Percentiles rank a stretch among this genome's conserved stretches.
Evolutionary conservation across 2,797 vertebrate species (phyloP).

Genomic region (Podargus strigoides): DNA sequence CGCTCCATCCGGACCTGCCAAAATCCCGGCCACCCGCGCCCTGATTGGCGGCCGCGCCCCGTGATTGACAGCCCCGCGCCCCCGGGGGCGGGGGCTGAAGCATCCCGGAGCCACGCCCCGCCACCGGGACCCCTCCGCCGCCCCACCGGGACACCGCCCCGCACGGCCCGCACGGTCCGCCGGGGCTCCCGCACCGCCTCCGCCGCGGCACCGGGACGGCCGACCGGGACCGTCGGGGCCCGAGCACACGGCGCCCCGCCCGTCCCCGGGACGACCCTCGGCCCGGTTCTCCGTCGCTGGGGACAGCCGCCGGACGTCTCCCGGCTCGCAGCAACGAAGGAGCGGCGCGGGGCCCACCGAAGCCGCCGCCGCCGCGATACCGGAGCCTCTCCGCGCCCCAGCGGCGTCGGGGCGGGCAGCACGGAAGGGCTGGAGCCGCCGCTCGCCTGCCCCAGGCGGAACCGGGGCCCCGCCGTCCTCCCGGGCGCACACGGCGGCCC

Average conservation of each 20-base stretch:
- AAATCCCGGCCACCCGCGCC: conserved; percentile 75
- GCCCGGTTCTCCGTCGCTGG: not conserved
- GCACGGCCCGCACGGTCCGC: not conserved
- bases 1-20: conserved; percentile 66
- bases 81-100: not conserved
- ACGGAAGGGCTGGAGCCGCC: not conserved
- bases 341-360: not conserved
- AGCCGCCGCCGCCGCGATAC: not conserved
- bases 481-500: not conserved
- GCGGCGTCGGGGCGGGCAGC: not conserved
- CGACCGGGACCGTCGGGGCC: not conserved
- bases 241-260: not conserved
- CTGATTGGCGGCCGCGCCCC: conserved; percentile 66
- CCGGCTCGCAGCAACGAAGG: not conserved
- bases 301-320: too few species aligned
- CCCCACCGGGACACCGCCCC: not conserved
- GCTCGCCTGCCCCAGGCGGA: too few species aligned
- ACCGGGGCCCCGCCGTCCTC: not conserved
- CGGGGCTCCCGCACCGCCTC: not conserved
- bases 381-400: not conserved
- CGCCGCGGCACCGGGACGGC: not conserved
- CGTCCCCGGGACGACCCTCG: too few species aligned
- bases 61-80: not conserved
- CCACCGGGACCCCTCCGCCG: not conserved
- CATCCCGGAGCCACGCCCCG: not conserved